Evolutionary conservation across 2,888 invertebrate genomes (phyloP), one percentile per base, ranked within the genome.

Genomic region (Erannis defoliaria): DNA sequence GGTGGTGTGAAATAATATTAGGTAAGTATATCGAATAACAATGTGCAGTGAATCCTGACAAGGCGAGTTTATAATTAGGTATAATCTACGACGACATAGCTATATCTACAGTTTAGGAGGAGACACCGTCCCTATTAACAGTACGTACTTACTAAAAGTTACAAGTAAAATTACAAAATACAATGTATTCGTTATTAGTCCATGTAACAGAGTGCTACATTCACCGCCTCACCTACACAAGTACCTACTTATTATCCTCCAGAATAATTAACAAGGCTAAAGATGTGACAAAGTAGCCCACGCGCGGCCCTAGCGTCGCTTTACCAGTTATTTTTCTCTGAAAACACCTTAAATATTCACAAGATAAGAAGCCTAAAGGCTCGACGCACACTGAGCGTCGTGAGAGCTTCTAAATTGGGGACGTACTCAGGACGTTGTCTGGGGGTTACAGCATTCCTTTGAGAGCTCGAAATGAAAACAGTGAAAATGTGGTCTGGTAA

Each of bases 271-370:
- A 60, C 33, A n/a, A 33, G 14, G 14, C 48, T 49, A 49, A 48
- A 48, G 54, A 49, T 42, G 58, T 38, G 58, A 42, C 54, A 54
- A 46, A 46, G 16, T 26, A 33, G 35, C 18, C 53, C 35, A 43
- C 29, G 45, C 29, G 42, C 48, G 19, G 23, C 19, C 33, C 35
- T 43, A 37, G n/a, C 48, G 40, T 33, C 53, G 48, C 59, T 48
- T 54, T 53, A 31, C 48, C 18, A 12, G 48, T 19, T 33, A 50
- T 49, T 50, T 61, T 61, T 61, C 54, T 54, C 55, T 55, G 60
- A 50, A 55, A 55, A 55, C 60, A 55, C 55, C 54, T 61, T 43
- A 61, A 61, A 61, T 61, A 61, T 61, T 61, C 29, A 61, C 49
- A 38, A 55, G 60, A 37, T 55, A 42, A 60, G 40, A 49, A 54